Evolutionary conservation across 1,140 invertebrate species (phyloP).

Genomic region (Drosophila ogumai): DNA sequence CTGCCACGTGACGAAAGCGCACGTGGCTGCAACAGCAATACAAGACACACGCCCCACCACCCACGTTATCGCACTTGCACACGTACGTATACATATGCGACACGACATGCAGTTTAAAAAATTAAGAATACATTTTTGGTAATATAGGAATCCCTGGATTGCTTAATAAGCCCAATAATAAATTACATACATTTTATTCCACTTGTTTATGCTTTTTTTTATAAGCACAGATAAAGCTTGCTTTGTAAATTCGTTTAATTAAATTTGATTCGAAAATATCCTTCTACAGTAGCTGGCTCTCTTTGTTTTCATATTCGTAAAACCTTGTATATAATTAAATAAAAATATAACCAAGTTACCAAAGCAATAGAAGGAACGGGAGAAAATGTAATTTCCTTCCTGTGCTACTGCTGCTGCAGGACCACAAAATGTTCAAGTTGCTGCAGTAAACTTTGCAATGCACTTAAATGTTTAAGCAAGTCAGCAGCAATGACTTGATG

Average conservation of each 20-base stretch:
- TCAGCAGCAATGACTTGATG: slow-evolving; percentile 32
- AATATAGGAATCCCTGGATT: not conserved
- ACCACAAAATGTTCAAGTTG: slow-evolving; percentile 20
- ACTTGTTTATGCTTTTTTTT: not conserved
- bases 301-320: no score
- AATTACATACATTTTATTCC: not conserved
- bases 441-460: slow-evolving; percentile 35
- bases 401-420: slow-evolving; percentile 5
- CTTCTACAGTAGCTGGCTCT: not conserved
- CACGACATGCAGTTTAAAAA: not conserved
- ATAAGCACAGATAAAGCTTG: slow-evolving; percentile 13
- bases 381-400: not conserved
- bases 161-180: not conserved
- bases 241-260: not conserved
- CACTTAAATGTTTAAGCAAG: slow-evolving; percentile 42
- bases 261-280: slow-evolving; percentile 6
- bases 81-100: not conserved
- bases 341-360: no score
- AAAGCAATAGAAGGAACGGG: no score
- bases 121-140: not conserved
- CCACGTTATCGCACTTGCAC: slow-evolving; percentile 11
- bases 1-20: slow-evolving; percentile 45
- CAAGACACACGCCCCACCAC: slow-evolving; percentile 14
- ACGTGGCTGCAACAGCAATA: slow-evolving; percentile 37
- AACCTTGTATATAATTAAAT: no score